Evolutionary conservation across 1,140 invertebrate genomes (phyloP), one percentile per base, ranked within the genome.

Genomic region (Branchinecta lindahli): DNA sequence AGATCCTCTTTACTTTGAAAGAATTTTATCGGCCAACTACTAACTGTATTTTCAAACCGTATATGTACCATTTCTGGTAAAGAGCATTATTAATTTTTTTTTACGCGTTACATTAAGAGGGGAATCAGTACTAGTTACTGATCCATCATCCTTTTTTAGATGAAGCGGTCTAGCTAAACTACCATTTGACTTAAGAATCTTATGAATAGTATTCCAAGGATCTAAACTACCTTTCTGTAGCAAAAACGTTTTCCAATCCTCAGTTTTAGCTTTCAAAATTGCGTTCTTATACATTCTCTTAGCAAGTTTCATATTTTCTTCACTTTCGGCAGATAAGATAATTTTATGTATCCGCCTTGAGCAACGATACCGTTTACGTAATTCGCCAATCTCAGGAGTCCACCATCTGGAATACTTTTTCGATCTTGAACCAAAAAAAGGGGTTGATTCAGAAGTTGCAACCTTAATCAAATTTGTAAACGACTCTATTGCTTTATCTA

Each of bases 331-430:
- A 9, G 47, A 52, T n/a, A n/a, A n/a, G n/a, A 9, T 9, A 9
- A 9, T 9, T 52, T n/a, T 52, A 52, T n/a, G 9, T 52, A 52
- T 9, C n/a, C 47, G 47, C n/a, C n/a, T 9, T 9, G n/a, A n/a
- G 47, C n/a, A n/a, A n/a, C 47, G 47, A n/a, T 52, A 52, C n/a
- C n/a, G 9, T 52, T n/a, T 52, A 9, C 47, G 9, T 9, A 52
- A n/a, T 9, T 9, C 9, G n/a, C 47, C n/a, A 9, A 52, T 9
- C 47, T 52, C 47, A 9, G 9, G 9, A 52, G 47, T 52, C 47
- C 47, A 52, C 47, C 47, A 52, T n/a, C 47, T 52, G n/a, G 47
- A 9, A 52, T 52, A 52, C 47, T n/a, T 52, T n/a, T 52, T 52
- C 9, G 47, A 9, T 9, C n/a, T 52, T 9, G 47, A 9, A 52